Percentiles rank a stretch among this genome's conserved stretches.
Evolutionary conservation across 2,797 vertebrate genomes (phyloP).

Genomic region (Alectoris magna): DNA sequence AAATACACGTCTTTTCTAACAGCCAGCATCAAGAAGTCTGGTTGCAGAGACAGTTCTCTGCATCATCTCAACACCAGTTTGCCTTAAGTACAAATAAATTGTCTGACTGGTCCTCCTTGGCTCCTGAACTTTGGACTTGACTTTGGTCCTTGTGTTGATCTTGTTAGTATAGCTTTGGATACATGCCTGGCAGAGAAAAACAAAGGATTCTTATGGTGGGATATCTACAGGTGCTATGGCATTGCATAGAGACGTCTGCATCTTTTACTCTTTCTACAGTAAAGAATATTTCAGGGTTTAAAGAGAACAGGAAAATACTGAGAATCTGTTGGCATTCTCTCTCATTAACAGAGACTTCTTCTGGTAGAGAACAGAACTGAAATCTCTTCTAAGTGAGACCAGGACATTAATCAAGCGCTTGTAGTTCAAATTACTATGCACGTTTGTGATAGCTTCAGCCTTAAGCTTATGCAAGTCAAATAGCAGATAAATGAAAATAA

Average conservation of each 20-base stretch:
- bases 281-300: not conserved
- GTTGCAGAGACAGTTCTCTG: not conserved
- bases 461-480: not conserved
- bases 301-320: not conserved
- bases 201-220: not conserved
- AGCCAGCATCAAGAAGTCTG: not conserved
- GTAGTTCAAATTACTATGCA: not conserved
- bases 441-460: not conserved
- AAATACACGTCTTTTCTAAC: not conserved
- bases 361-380: not conserved
- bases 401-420: not conserved
- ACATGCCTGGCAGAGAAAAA: not conserved
- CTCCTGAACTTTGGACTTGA: not conserved
- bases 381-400: not conserved
- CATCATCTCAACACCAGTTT: rapidly evolving
- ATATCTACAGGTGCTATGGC: not conserved
- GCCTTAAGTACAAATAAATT: not conserved
- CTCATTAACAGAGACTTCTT: not conserved
- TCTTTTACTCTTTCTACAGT: not conserved
- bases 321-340: not conserved
- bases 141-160: not conserved
- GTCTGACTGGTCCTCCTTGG: not conserved
- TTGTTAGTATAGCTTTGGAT: not conserved
- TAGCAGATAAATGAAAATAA: not conserved
- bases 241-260: not conserved